A percentile compares a stretch with the other conserved stretches of the same genome.
phyloP scores from a whole-genome alignment of 2,113 vertebrate genomes.

The Strix aluco region DNA sequence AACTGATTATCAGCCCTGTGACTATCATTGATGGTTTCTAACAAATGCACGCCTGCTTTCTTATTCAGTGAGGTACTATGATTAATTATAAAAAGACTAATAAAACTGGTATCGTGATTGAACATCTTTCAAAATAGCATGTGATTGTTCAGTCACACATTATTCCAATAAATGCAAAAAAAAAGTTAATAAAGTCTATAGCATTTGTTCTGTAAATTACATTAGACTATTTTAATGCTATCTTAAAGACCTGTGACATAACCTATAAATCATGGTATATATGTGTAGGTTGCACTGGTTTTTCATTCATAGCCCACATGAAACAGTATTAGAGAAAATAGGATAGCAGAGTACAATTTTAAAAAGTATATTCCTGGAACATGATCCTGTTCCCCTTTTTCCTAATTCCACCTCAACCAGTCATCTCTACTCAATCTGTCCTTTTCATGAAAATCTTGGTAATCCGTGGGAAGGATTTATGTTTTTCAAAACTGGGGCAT shows the following conservation, averaged over 20 bases:
- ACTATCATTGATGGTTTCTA: not conserved
- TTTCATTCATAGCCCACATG: not conserved
- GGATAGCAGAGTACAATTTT: not conserved
- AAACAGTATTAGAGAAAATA: not conserved
- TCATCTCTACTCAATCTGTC: not conserved
- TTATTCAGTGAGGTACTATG: not conserved
- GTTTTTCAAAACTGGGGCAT: not conserved
- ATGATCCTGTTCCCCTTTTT: not conserved
- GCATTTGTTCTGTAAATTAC: not conserved
- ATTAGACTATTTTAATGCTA: not conserved
- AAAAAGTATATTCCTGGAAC: not conserved
- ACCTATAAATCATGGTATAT: not conserved
- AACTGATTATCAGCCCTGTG: not conserved
- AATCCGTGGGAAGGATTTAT: not conserved
- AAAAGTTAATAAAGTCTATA: not conserved
- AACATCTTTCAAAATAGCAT: not conserved
- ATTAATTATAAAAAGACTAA: not conserved
- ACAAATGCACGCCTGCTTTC: not conserved
- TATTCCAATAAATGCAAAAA: not conserved
- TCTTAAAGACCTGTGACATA: not conserved
- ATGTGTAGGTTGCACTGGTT: fast-evolving
- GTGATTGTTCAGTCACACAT: not conserved
- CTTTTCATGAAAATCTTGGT: not conserved
- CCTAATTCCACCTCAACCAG: not conserved
- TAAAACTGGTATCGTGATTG: not conserved